Evolutionary conservation across 2,888 invertebrate species (phyloP), one percentile per base, ranked within the genome.

Genomic region (Ellobium chinense): DNA sequence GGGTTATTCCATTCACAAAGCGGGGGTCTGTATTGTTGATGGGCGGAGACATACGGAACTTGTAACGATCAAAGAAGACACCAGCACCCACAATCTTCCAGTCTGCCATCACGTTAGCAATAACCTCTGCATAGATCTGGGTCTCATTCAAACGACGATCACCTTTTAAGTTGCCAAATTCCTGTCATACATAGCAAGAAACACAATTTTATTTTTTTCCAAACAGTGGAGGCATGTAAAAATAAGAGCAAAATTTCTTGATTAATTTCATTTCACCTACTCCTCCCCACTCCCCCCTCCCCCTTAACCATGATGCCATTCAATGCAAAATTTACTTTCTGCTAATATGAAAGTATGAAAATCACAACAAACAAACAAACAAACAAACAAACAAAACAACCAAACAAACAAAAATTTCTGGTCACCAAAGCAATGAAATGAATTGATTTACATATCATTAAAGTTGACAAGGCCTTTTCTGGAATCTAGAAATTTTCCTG

Each of bases 121-220:
- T 93, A 0, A 98, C 98, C 93, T 99, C 99, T 0, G 97, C 98
- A 89, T 98, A 96, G 96, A 99, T 97, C 94, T 99, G 98, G 94
- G 99, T 98, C 93, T 91, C 89, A 81, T 92, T 91, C 65, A 92
- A 83, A 56, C 91, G 84, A 31, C 89, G 83, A 84, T 92, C 92
- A n/a, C 92, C 92, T 70, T 88, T 85, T 62, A 92, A 85, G 75
- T 91, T 89, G 72, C 93, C 92, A 84, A 92, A 93, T 82, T 92
- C 91, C 85, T 80, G 54, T 12, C 36, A 76, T 18, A 12, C 29
- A 18, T 31, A 1, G 1, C 54, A 70, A 31, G 14, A 4, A 54
- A 21, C 18, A 4, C 5, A 4, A 58, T 58, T n/a, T n/a, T n/a
- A n/a, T n/a, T 58, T 9, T 58, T 21, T 18, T 5, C 5, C 46